Conservation (phyloP, 2,888 invertebrate species). For the Polydrusus tereticollis region DNA sequence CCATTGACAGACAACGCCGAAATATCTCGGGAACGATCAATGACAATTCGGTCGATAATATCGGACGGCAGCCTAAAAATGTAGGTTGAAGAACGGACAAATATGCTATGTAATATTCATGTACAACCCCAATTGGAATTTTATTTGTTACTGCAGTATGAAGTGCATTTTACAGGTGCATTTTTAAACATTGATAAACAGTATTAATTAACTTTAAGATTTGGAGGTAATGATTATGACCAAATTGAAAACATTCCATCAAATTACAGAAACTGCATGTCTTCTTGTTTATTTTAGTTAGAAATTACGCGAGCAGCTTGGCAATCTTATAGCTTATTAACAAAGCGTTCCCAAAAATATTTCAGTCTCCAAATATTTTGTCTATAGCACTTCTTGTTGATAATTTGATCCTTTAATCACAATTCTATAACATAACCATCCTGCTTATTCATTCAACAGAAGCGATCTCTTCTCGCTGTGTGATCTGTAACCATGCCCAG, state of each 20-base stretch:
- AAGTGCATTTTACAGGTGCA: neutral
- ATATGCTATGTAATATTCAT: neutral
- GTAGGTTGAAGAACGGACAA: conserved; percentile 5
- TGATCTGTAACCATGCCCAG: conserved; percentile 12
- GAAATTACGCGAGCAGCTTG: too few species aligned
- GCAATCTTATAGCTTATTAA: too few species aligned
- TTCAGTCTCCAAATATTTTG: too few species aligned
- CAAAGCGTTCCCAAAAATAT: too few species aligned
- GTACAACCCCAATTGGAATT: conserved; percentile 1
- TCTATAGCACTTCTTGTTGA: too few species aligned
- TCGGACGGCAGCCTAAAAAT: conserved; percentile 14
- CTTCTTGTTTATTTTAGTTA: too few species aligned
- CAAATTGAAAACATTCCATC: too few species aligned
- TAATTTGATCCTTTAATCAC: too few species aligned
- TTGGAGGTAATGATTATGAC: too few species aligned
- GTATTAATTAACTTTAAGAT: neutral
- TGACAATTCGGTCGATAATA: conserved; percentile 14
- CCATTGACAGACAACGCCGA: conserved; percentile 21
- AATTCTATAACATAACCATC: too few species aligned
- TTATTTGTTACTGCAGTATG: neutral
- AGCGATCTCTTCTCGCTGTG: conserved; percentile 1
- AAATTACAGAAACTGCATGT: too few species aligned
- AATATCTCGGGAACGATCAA: conserved; percentile 20
- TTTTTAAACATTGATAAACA: too few species aligned
- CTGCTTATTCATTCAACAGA: conserved; percentile 9